Evolutionary conservation across 1,140 invertebrate genomes (phyloP).

Genomic region (Acyrthosiphon pisum): DNA sequence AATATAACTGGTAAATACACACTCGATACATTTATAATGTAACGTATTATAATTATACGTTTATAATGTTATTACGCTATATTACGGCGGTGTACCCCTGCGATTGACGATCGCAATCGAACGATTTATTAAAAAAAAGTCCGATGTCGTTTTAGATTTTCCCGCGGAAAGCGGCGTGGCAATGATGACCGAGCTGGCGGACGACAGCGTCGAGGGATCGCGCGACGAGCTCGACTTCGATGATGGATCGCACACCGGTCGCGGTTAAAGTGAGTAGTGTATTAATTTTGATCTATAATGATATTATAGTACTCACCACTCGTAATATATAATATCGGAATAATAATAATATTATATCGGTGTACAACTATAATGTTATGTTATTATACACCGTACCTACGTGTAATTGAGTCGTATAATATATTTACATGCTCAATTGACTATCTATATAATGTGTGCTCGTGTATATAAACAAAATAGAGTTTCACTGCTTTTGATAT

Average conservation of each 20-base stretch:
- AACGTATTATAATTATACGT: background rate
- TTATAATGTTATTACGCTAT: background rate
- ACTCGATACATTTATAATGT: background rate
- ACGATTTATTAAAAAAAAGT: background rate
- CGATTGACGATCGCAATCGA: background rate
- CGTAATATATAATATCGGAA: background rate
- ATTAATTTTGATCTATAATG: background rate
- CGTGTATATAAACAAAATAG: background rate
- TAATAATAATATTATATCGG: background rate
- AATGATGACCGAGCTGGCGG: background rate
- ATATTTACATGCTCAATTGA: background rate
- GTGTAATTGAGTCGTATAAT: background rate
- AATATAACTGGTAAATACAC: background rate
- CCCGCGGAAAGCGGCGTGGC: background rate
- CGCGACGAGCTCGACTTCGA: background rate
- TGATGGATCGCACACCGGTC: background rate
- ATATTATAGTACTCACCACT: background rate
- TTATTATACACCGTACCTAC: background rate
- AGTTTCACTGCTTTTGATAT: background rate
- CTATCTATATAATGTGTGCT: background rate
- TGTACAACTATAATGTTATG: background rate
- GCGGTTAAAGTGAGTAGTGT: constrained; percentile 28
- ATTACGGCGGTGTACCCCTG: background rate
- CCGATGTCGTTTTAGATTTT: constrained; percentile 18
- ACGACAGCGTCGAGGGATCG: background rate